Evolutionary conservation across 23 tunicate species (phyloP), one percentile per base, ranked within the genome.

Genomic region (Trididemnum nubilum): DNA sequence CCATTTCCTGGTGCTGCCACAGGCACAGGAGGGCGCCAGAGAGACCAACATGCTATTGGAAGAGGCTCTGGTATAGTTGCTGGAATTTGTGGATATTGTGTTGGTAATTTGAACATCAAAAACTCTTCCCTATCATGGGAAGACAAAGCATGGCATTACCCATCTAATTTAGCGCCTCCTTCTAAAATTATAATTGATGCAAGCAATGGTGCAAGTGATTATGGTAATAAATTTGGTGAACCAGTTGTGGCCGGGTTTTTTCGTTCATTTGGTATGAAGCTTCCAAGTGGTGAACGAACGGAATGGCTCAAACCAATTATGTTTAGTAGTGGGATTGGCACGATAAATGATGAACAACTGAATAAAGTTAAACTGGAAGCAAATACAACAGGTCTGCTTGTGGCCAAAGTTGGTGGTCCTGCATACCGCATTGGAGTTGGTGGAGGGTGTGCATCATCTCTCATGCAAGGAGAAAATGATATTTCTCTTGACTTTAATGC

Each of bases 1-100:
- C 97, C 97, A 0, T 92, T 92, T 78, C 97, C 97, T 35, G 97
- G 97, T 18, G 97, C 97, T 22, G 72, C 97, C 34, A 92, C 97
- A 0, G 97, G 97, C 82, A 73, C 92, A n/a, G 97, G 97, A 60
- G 97, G 97, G 72, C 72, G 97, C 28, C 97, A 92, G 36, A 86
- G 97, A 87, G 97, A 92, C 59, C 91, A 86, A 44, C 97, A 92
- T 84, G 92, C 97, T 1, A 88, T 88, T 35, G 95, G 81, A 2
- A 72, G 92, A 33, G 97, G 97, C 27, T 71, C 97, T 19, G 77
- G 72, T 71, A 78, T 92, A 1, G 88, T 83, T 2, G 97, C 97
- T 2, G 97, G 86, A 28, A 92, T 86, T 2, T 83, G 88, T 24
- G 97, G 97, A 0, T 92, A 92, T 37, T 87, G 97, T 51, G 97